Conservation (phyloP, 2,797 vertebrate species). For the Ptychadena robeensis region DNA sequence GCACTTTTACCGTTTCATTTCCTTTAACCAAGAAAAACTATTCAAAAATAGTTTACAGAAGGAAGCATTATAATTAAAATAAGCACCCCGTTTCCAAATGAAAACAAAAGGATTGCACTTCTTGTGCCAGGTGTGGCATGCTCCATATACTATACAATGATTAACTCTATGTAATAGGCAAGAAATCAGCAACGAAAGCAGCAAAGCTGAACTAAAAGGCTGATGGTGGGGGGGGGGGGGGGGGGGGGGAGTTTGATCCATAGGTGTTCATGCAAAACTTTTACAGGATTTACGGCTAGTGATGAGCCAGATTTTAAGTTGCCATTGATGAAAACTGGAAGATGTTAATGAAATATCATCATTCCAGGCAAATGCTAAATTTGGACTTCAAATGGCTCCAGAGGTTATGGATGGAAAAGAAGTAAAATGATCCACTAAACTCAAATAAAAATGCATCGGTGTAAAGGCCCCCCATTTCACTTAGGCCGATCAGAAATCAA, state of each 20-base stretch:
- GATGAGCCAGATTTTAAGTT: too few relatives aligned
- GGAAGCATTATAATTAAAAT: conserved; percentile 50
- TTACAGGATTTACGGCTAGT: too few relatives aligned
- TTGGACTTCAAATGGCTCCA: too few relatives aligned
- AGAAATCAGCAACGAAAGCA: conserved; percentile 1
- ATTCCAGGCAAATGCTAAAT: too few relatives aligned
- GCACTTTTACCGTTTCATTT: conserved; percentile 63
- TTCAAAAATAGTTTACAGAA: conserved; percentile 62
- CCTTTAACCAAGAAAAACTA: conserved; percentile 58
- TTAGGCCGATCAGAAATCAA: too few relatives aligned
- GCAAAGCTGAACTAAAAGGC: not conserved
- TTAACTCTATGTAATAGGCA: conserved; percentile 59
- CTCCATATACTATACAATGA: conserved; percentile 47
- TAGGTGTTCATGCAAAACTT: too few relatives aligned
- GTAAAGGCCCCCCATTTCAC: too few relatives aligned
- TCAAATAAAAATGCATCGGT: too few relatives aligned
- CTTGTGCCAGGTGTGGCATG: not conserved
- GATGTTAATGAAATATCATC: too few relatives aligned
- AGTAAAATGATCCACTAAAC: too few relatives aligned
- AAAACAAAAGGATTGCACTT: conserved; percentile 63
- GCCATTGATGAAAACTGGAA: too few relatives aligned
- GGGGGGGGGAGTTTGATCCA: not conserved
- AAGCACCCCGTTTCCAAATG: not conserved
- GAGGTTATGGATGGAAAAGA: too few relatives aligned
- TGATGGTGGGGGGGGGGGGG: not conserved